Base-by-base conservation (phyloP, 2,797 vertebrate species). In the Lerista edwardsae region DNA sequence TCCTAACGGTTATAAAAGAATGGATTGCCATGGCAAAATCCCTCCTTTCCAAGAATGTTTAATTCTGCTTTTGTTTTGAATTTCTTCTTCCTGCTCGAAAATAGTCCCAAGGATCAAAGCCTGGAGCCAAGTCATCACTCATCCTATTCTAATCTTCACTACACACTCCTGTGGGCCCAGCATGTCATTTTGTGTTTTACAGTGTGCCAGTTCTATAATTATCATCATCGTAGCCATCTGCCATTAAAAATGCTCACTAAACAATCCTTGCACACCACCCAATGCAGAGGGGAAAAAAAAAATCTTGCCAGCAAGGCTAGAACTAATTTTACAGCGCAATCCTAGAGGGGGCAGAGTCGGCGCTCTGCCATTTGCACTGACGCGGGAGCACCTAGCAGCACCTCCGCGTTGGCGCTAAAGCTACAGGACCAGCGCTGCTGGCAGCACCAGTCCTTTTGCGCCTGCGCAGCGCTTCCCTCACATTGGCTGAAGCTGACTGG, bases 141-240 rank as follows among this genome's bases (percentile, higher is more conserved):
- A 57, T 80, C 72, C 27, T 81, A 61, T 81, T 81, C 64, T 41
- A 75, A 11, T 27, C 39, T 36, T 62, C 41, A 76, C 12, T 47
- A 81, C n/a, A 68, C 8, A 36, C 57, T 80, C 25, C 23, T 83
- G 51, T 75, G n/a, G 79, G 62, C 51, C 72, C 64, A 85, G 62
- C 78, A 85, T 75, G 39, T 51, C 64, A 69, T 80, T 75, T 69
- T 85, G 39, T 61, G 12, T 81, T 76, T 80, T 76, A 61, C 25
- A 1, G 73, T 29, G 31, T 80, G 72, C 39, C 39, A 86, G 72
- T 69, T 81, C 41, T 81, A 75, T 76, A 80, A 75, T 75, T 76
- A 69, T 62, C 25, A 23, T 74, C 25, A 29, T 21, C 21, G n/a
- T n/a, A n/a, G 19, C 67, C 65, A 81, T 69, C 64, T 71, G 79